A percentile compares a stretch with the other conserved stretches of the same genome.
Conservation (phyloP, 2,888 invertebrate species). For the Leptopterna dolabrata region DNA sequence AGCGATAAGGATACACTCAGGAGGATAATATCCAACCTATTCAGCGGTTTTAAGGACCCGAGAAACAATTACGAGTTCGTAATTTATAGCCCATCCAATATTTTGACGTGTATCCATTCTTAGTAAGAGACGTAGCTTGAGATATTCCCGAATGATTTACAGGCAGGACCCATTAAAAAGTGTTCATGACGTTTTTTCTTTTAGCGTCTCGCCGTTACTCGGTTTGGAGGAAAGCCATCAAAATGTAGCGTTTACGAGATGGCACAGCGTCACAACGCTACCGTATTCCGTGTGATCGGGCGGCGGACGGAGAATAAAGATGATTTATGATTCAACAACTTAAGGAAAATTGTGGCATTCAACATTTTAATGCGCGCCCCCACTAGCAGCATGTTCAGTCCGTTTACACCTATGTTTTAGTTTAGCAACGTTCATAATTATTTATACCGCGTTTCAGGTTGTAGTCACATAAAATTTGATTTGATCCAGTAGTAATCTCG, state of each 20-base stretch:
- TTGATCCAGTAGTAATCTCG: too few relatives aligned
- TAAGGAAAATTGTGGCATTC: not conserved
- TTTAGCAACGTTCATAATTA: too few relatives aligned
- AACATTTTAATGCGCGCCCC: not conserved
- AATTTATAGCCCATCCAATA: not conserved
- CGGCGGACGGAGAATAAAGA: not conserved
- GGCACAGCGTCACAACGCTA: not conserved
- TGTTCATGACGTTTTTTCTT: not conserved
- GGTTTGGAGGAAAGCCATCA: not conserved
- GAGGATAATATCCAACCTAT: not conserved
- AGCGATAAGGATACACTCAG: not conserved
- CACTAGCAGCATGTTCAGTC: not conserved
- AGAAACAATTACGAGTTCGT: not conserved
- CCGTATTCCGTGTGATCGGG: not conserved
- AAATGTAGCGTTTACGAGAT: not conserved
- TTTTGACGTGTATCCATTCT: conserved; percentile 3
- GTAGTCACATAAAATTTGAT: too few relatives aligned
- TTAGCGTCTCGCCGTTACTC: not conserved
- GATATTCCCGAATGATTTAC: not conserved
- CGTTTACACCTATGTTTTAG: not conserved
- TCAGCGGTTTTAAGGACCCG: not conserved
- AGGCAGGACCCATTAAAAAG: not conserved
- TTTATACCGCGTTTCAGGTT: too few relatives aligned
- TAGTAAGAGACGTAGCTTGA: not conserved
- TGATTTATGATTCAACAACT: not conserved